Evolutionary conservation across 2,888 invertebrate genomes (phyloP), one percentile per base, ranked within the genome.

Genomic region (Ditula angustiorana): DNA sequence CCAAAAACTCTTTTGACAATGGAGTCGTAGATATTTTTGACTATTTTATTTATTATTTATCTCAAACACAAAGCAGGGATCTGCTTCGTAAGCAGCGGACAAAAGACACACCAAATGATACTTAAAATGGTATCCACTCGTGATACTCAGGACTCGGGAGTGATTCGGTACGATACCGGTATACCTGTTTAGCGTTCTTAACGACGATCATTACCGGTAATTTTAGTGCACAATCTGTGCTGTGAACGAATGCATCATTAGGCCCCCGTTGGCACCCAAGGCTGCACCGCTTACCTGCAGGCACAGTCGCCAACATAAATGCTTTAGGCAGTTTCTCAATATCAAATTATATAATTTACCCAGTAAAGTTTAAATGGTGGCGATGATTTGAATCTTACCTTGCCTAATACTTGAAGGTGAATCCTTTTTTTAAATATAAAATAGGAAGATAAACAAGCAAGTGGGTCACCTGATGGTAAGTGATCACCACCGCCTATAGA

Each of bases 121-220:
- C 19, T 41, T 19, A 41, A 4, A 46, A n/a, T n/a, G 1, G 46
- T 46, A 46, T 23, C 46, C 24, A 61, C 53, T 16, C 61, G 30
- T 44, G 52, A 21, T 28, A 30, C 55, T 41, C 41, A 8, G 16
- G 26, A 5, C 19, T 19, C n/a, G n/a, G n/a, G n/a, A 46, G 57
- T 33, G 30, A 30, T 52, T 24, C 49, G 49, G 28, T 19, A 47
- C 30, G 63, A 49, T 58, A 63, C 58, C 59, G 69, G 69, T 74
- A 71, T 67, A 71, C 71, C 75, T 71, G 75, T 76, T 76, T 69
- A 71, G 69, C 70, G 67, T 69, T 71, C 71, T 69, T 70, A 71
- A 76, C 69, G 61, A 72, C 66, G 68, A 68, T 67, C 71, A 77
- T 78, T 80, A 75, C 72, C 59, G 69, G 76, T 73, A 77, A 80